Conservation (phyloP, 2,888 invertebrate genomes). For the Automeris io region DNA sequence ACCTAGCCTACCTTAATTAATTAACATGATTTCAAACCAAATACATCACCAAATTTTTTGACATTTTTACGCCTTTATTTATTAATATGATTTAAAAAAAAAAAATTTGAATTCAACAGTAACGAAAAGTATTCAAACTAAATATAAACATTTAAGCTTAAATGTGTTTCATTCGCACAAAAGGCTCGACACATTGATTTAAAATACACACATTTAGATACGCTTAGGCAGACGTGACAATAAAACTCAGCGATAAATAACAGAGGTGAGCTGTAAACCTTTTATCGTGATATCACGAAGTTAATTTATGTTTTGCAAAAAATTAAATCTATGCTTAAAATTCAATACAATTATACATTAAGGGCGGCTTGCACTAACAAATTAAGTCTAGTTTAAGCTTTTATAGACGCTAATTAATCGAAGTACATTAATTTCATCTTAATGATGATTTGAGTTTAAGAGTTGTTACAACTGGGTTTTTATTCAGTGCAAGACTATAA, state of each 20-base stretch:
- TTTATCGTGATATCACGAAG: conserved; percentile 31
- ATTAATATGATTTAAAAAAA: too few species aligned
- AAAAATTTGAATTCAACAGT: neutral
- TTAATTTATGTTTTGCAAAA: conserved; percentile 32
- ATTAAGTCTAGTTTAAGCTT: too few species aligned
- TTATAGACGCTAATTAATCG: too few species aligned
- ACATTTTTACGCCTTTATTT: too few species aligned
- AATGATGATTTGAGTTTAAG: too few species aligned
- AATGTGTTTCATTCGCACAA: conserved; percentile 15
- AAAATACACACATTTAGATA: conserved; percentile 13
- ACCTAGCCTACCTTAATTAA: too few species aligned
- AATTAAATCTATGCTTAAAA: conserved; percentile 25
- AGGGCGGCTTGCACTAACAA: too few species aligned
- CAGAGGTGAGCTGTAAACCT: conserved; percentile 32
- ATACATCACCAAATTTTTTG: too few species aligned
- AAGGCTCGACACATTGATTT: conserved; percentile 17
- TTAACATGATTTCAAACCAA: too few species aligned
- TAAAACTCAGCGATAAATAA: conserved; percentile 36
- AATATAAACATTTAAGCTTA: neutral
- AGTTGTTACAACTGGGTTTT: too few species aligned
- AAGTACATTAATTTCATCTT: too few species aligned
- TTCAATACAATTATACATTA: conserved; percentile 5
- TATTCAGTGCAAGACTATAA: too few species aligned
- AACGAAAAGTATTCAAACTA: neutral
- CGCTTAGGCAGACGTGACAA: conserved; percentile 25